Conservation (phyloP, 2,113 vertebrate species). For the Phylloscopus trochilus region DNA sequence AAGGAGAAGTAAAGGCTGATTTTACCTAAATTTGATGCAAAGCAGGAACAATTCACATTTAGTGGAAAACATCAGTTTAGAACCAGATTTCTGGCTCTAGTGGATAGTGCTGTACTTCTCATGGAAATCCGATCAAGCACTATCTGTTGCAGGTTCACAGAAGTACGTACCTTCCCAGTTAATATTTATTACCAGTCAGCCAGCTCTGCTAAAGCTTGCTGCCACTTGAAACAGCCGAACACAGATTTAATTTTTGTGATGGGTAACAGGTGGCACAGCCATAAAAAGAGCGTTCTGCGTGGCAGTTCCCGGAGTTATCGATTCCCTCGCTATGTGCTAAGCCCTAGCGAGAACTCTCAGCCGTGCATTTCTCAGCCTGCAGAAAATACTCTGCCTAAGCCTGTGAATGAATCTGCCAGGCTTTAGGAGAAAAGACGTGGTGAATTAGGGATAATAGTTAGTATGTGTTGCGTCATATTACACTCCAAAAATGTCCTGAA, state of each 20-base stretch:
- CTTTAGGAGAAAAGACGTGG: neutral
- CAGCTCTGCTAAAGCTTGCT: neutral
- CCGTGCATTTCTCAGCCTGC: neutral
- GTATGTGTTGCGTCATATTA: neutral
- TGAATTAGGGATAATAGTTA: neutral
- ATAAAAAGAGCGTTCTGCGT: constrained; percentile 19
- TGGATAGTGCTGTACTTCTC: neutral
- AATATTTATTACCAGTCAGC: neutral
- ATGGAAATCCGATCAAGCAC: neutral
- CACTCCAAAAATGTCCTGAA: neutral
- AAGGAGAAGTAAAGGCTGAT: neutral
- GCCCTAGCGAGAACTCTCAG: constrained; percentile 19
- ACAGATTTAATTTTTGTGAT: neutral
- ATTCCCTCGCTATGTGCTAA: constrained; percentile 25
- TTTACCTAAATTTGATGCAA: neutral
- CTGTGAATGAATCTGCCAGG: neutral
- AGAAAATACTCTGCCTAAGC: neutral
- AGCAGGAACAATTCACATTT: neutral
- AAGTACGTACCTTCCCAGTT: neutral
- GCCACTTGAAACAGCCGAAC: neutral
- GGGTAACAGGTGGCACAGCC: constrained; percentile 19
- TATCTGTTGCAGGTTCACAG: neutral
- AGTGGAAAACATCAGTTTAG: neutral
- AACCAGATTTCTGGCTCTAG: neutral
- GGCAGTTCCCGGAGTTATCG: neutral